Evolutionary conservation across 2,888 invertebrate genomes (phyloP).

Genomic region (Eupithecia dodoneata): DNA sequence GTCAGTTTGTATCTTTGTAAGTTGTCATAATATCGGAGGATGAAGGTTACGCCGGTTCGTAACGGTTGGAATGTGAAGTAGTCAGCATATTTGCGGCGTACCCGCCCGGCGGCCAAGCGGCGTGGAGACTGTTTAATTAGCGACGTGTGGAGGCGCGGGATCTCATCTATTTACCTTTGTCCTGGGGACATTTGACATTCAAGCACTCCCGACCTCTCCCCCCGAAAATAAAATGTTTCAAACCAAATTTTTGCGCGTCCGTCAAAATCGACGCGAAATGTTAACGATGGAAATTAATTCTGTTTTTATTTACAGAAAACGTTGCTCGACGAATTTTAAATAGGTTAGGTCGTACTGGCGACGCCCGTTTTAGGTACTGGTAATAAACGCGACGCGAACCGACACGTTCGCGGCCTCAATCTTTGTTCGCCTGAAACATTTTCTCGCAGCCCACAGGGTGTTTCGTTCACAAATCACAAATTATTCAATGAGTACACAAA

Average conservation of each 20-base stretch:
- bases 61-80: background rate
- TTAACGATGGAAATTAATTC: conserved; percentile 23
- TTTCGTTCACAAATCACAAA: background rate
- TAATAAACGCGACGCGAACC: background rate
- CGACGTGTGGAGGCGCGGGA: conserved; percentile 1
- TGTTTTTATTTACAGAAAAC: conserved; percentile 16
- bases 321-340: conserved; percentile 17
- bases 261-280: conserved; percentile 12
- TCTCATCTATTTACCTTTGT: conserved; percentile 26
- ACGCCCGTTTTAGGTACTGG: background rate
- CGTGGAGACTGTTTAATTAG: conserved; percentile 1
- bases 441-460: background rate
- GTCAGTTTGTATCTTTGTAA: background rate
- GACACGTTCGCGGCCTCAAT: background rate
- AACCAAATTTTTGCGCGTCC: conserved; percentile 24
- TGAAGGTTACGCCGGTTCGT: background rate
- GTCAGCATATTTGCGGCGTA: background rate
- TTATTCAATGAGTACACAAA: background rate
- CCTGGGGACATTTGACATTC: conserved; percentile 29
- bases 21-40: conserved; percentile 1
- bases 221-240: conserved; percentile 20
- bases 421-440: conserved; percentile 1
- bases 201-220: conserved; percentile 18
- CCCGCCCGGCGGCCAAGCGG: background rate
- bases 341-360: background rate